phyloP scores from a whole-genome alignment of 2,797 vertebrate species.

The Falco berigora region DNA sequence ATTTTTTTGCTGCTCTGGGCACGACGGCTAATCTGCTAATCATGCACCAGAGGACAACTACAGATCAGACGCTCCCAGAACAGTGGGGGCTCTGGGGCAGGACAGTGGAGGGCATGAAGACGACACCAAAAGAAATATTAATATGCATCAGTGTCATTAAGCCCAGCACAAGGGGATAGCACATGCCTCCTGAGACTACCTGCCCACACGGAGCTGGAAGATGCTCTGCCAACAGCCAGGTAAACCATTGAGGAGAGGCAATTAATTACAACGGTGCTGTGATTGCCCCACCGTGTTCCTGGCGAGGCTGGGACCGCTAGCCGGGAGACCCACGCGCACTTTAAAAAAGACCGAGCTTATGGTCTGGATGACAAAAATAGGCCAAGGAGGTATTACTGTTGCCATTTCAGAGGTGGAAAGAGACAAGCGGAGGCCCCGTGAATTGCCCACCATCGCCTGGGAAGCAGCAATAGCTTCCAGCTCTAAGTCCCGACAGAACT shows the following conservation, averaged over 20 bases:
- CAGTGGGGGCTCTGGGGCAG: background rate
- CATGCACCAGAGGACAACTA: constrained; percentile 59
- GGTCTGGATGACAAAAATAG: background rate
- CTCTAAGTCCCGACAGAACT: background rate
- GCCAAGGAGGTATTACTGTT: background rate
- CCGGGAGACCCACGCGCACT: background rate
- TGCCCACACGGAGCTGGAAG: background rate
- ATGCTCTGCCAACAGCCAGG: background rate
- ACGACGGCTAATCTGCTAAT: constrained; percentile 71
- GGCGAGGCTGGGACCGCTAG: background rate
- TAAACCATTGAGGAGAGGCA: background rate
- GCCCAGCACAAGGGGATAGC: background rate
- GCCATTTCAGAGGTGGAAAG: background rate
- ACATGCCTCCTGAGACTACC: background rate
- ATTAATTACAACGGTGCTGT: rapidly evolving
- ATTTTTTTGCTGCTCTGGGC: constrained; percentile 70
- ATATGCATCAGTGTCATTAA: background rate
- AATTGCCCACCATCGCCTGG: background rate
- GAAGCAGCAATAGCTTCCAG: background rate
- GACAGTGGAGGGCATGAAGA: background rate
- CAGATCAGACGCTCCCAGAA: constrained; percentile 12
- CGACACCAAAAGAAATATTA: constrained; percentile 11
- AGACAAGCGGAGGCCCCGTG: rapidly evolving
- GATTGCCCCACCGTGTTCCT: rapidly evolving
- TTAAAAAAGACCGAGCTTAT: background rate